Evolutionary conservation across 92 coral and sea anemone genomes (phyloP).

Genomic region (Siderastrea siderea): DNA sequence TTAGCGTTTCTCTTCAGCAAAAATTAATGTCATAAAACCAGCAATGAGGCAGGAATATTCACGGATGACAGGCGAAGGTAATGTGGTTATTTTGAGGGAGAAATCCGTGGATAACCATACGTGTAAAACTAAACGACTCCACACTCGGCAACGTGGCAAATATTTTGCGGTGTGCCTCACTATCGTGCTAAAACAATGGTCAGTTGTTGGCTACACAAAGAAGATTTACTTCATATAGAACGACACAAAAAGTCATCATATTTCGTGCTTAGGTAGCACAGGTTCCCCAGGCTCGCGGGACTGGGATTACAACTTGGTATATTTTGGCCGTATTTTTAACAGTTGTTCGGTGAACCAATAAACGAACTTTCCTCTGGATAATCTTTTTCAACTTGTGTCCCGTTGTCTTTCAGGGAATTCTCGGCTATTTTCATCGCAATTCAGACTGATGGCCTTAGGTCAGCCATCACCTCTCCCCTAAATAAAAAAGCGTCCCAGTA

Average conservation of each 20-base stretch:
- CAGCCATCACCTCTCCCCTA: too few relatives aligned
- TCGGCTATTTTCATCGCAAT: too few relatives aligned
- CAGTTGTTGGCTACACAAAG: constrained; percentile 2
- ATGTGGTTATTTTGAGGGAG: neutral
- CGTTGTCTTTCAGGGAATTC: too few relatives aligned
- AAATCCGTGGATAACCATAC: constrained; percentile 54
- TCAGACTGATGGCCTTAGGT: too few relatives aligned
- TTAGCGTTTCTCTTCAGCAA: neutral
- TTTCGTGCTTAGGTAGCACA: neutral
- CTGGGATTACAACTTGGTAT: too few relatives aligned
- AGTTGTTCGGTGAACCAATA: too few relatives aligned
- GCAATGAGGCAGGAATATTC: neutral
- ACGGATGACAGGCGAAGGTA: neutral
- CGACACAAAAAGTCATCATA: neutral
- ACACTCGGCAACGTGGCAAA: constrained; percentile 91
- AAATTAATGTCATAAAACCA: constrained; percentile 13
- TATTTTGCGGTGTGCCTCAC: constrained; percentile 82
- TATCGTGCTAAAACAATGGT: constrained; percentile 29
- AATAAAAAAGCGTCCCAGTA: too few relatives aligned
- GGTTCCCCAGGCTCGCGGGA: too few relatives aligned
- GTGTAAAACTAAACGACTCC: constrained; percentile 48
- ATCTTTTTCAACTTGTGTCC: too few relatives aligned
- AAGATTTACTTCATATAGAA: neutral
- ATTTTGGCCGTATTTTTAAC: too few relatives aligned
- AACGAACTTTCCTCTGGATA: too few relatives aligned